Evolutionary conservation across 2,797 vertebrate species (phyloP).

Genomic region (Fratercula arctica): DNA sequence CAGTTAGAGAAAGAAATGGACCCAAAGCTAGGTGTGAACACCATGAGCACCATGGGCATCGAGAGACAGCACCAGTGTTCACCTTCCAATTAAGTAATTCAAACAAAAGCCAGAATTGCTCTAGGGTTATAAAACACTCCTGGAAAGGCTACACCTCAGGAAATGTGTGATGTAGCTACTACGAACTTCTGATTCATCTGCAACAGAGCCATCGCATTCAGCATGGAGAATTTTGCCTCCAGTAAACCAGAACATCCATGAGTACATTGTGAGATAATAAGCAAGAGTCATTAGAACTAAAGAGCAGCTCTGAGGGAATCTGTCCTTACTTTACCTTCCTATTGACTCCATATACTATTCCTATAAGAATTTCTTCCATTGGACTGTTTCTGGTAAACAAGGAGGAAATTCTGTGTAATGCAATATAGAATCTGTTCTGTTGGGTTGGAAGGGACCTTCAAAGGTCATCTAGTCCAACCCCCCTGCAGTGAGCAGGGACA

Average conservation of each 20-base stretch:
- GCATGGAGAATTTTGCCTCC: neutral
- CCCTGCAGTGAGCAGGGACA: too few species aligned
- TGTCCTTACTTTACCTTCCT: neutral
- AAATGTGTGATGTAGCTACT: neutral
- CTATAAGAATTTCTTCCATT: neutral
- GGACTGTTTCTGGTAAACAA: neutral
- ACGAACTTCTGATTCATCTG: neutral
- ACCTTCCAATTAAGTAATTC: neutral
- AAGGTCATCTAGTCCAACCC: too few species aligned
- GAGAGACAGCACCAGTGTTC: neutral
- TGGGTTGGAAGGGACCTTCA: too few species aligned
- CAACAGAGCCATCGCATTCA: neutral
- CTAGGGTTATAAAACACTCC: neutral
- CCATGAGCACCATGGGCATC: neutral
- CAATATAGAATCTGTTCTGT: neutral
- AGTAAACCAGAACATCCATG: neutral
- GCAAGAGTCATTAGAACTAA: neutral
- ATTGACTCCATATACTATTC: neutral
- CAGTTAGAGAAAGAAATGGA: neutral
- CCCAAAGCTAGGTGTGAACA: neutral
- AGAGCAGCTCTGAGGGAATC: neutral
- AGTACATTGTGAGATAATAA: neutral
- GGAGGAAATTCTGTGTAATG: neutral
- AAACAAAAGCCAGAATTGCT: neutral
- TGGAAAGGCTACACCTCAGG: neutral